phyloP scores from a whole-genome alignment of 2,113 vertebrate species.

The Ahaetulla prasina region DNA sequence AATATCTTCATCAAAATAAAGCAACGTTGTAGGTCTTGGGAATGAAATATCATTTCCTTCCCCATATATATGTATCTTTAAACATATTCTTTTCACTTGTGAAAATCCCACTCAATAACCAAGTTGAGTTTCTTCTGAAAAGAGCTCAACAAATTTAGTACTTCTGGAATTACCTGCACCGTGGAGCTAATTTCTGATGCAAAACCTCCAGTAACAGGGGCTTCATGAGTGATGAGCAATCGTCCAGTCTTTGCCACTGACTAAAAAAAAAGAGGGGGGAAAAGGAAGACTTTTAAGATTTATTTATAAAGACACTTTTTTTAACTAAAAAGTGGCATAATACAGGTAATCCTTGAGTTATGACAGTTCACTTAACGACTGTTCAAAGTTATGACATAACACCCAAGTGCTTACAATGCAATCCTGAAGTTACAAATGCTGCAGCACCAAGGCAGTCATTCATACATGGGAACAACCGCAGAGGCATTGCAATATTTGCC shows the following conservation, averaged over 20 bases:
- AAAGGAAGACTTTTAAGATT: constrained; percentile 9
- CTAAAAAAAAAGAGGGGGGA: constrained; percentile 72
- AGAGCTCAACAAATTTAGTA: background rate
- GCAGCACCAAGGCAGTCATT: no score
- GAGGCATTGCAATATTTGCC: no score
- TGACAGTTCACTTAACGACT: no score
- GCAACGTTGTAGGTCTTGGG: background rate
- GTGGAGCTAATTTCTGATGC: constrained; percentile 93
- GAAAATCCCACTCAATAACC: background rate
- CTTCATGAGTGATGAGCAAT: constrained; percentile 93
- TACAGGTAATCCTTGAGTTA: background rate
- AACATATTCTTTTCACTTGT: background rate
- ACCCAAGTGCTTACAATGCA: no score
- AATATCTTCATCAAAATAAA: background rate
- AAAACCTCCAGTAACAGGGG: constrained; percentile 94
- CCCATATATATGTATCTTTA: background rate
- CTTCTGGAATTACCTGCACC: constrained; percentile 81
- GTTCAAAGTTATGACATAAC: no score
- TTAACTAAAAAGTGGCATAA: background rate
- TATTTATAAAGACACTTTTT: background rate
- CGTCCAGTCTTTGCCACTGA: constrained; percentile 93
- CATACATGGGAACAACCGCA: no score
- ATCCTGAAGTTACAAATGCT: no score
- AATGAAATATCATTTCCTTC: background rate
- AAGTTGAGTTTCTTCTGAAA: background rate